phyloP scores from a whole-genome alignment of 2,888 invertebrate species.

The Cheilosia variabilis region DNA sequence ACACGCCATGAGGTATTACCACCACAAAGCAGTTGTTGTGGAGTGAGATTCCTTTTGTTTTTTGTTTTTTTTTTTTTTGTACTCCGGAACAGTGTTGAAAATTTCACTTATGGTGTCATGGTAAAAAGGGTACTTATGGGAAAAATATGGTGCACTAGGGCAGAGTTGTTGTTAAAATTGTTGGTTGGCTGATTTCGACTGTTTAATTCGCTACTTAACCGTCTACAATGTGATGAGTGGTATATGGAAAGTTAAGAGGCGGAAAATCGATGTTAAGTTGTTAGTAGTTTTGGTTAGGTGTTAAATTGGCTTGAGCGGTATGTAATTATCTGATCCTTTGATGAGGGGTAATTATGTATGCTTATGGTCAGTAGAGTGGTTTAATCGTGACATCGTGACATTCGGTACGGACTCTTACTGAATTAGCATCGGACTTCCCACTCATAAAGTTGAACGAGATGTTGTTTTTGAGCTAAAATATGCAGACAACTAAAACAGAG shows the following conservation, averaged over 20 bases:
- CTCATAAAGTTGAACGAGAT: background rate
- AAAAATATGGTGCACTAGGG: constrained; percentile 45
- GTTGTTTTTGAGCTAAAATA: background rate
- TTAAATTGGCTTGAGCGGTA: constrained; percentile 27
- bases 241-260: constrained; percentile 56
- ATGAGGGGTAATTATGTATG: background rate
- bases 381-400: background rate
- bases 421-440: background rate
- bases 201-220: constrained; percentile 38
- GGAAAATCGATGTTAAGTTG: constrained; percentile 67
- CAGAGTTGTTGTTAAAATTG: constrained; percentile 10
- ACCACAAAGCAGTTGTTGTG: background rate
- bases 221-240: constrained; percentile 43
- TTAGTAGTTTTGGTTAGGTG: constrained; percentile 27
- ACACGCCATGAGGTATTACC: constrained; percentile 47
- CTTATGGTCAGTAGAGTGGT: background rate
- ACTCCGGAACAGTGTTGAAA: constrained; percentile 37
- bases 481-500: background rate
- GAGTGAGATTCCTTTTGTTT: constrained; percentile 21
- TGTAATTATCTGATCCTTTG: background rate
- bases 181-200: constrained; percentile 60
- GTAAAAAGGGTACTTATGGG: constrained; percentile 65
- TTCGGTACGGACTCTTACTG: background rate
- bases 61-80: constrained; percentile 18
- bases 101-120: constrained; percentile 58